A percentile compares a stretch with the other conserved stretches of the same genome.
Conservation (phyloP, 2,888 invertebrate genomes). For the Troilus luridus region DNA sequence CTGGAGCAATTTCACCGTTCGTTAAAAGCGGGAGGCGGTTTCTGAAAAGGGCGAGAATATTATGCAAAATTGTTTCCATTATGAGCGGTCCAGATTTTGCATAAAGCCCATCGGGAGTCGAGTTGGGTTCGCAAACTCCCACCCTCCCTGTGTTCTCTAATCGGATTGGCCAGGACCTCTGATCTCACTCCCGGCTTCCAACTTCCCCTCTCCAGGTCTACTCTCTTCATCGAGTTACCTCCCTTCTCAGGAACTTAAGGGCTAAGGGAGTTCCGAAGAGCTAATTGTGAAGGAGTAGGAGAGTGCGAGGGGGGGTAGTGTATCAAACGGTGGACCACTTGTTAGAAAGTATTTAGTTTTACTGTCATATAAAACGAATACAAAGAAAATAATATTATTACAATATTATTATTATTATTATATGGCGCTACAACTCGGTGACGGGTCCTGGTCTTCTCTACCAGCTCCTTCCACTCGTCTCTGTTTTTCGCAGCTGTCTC, state of each 20-base stretch:
- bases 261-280: background rate
- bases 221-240: slow-evolving; percentile 1
- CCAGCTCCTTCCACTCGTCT: too few relatives aligned
- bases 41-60: background rate
- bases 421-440: too few relatives aligned
- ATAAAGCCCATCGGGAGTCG: background rate
- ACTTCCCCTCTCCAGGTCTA: background rate
- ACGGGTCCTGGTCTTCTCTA: too few relatives aligned
- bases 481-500: too few relatives aligned
- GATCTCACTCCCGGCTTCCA: background rate
- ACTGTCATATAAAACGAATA: too few relatives aligned
- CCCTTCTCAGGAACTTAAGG: background rate
- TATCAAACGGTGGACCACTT: too few relatives aligned
- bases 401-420: too few relatives aligned
- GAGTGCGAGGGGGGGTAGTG: too few relatives aligned
- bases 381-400: too few relatives aligned
- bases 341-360: too few relatives aligned
- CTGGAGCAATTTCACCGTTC: slow-evolving; percentile 1
- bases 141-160: background rate
- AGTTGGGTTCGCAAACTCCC: background rate
- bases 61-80: slow-evolving; percentile 42
- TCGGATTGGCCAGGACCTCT: slow-evolving; percentile 17
- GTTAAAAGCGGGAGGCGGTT: background rate
- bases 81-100: slow-evolving; percentile 16
- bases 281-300: background rate